phyloP scores from a whole-genome alignment of 2,888 invertebrate species.

The Plebejus anna region DNA sequence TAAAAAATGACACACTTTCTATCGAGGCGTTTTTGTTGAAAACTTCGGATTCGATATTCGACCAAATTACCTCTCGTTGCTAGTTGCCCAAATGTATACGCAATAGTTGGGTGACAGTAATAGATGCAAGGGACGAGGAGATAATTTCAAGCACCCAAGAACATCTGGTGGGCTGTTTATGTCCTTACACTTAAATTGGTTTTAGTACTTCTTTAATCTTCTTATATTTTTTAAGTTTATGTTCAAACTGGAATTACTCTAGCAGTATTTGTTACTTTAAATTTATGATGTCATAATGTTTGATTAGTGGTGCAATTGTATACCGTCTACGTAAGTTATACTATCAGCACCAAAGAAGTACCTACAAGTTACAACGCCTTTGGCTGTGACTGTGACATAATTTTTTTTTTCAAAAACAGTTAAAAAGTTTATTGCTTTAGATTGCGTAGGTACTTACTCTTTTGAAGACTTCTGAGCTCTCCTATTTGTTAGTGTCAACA shows the following conservation, averaged over 20 bases:
- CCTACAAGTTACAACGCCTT: neutral
- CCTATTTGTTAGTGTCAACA: no score
- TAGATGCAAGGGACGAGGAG: constrained; percentile 48
- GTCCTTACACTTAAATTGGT: neutral
- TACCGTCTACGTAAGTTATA: neutral
- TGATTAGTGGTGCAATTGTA: neutral
- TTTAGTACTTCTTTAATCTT: no score
- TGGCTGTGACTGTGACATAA: neutral
- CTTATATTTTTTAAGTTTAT: no score
- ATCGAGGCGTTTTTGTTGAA: constrained; percentile 29
- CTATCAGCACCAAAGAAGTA: neutral
- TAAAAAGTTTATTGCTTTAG: neutral
- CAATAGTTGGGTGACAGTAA: constrained; percentile 48
- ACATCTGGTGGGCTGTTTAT: neutral
- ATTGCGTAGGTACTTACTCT: neutral
- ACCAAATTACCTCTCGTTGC: constrained; percentile 12
- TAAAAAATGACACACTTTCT: constrained; percentile 34
- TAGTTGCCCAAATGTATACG: constrained; percentile 25
- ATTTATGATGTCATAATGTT: neutral
- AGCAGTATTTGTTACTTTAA: no score
- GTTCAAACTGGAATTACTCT: no score
- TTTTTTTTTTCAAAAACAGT: neutral
- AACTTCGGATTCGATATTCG: constrained; percentile 28
- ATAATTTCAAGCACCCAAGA: neutral
- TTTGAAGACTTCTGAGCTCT: neutral